Evolutionary conservation across 1,140 invertebrate genomes (phyloP).

Genomic region (Caenorhabditis remanei): DNA sequence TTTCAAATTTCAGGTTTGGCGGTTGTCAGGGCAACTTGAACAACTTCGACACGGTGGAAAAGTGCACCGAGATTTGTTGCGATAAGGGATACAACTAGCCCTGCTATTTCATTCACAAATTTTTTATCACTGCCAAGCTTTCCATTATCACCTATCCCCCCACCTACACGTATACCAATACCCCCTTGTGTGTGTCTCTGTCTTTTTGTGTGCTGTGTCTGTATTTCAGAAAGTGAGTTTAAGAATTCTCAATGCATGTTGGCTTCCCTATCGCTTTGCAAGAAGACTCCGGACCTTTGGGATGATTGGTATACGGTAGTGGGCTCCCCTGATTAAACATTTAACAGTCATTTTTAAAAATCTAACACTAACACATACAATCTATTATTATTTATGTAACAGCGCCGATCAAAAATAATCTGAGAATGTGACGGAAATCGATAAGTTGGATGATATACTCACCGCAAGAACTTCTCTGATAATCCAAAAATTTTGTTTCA

Average conservation of each 20-base stretch:
- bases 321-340: background rate
- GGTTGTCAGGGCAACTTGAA: slow-evolving; percentile 87
- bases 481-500: slow-evolving; percentile 62
- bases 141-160: background rate
- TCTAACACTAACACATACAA: background rate
- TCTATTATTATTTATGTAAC: slow-evolving; percentile 60
- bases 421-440: slow-evolving; percentile 5
- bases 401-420: slow-evolving; percentile 60
- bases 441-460: background rate
- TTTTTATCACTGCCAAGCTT: background rate
- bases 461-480: slow-evolving; percentile 18
- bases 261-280: slow-evolving; percentile 42
- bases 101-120: background rate
- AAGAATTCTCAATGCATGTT: background rate
- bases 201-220: background rate
- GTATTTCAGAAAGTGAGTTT: slow-evolving; percentile 24
- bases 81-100: slow-evolving; percentile 67
- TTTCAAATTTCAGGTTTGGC: slow-evolving; percentile 77
- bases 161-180: slow-evolving; percentile 20
- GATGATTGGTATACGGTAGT: slow-evolving; percentile 21
- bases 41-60: slow-evolving; percentile 84
- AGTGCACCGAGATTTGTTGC: slow-evolving; percentile 85
- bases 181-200: background rate
- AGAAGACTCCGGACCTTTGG: background rate
- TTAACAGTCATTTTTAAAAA: background rate